Percentiles rank a stretch among this genome's conserved stretches.
Conservation (phyloP, 2,113 vertebrate species). For the human (Homo sapiens) region DNA sequence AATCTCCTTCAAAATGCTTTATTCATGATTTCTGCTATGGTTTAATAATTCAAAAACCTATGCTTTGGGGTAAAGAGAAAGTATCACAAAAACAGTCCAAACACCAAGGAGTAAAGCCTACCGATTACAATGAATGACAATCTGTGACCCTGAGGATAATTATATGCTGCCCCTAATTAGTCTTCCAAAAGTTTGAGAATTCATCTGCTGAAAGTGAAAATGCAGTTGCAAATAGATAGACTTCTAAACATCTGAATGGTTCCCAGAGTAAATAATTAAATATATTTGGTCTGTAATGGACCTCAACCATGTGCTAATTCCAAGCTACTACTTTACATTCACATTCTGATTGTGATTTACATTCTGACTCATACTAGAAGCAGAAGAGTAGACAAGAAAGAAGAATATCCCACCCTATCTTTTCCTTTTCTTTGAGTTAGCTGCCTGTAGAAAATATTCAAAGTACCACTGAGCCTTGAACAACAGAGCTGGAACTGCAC, state of each 20-base stretch:
- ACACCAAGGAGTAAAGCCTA: neutral
- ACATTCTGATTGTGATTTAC: constrained; percentile 14
- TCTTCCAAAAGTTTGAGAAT: constrained; percentile 24
- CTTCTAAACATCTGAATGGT: neutral
- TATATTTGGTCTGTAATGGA: neutral
- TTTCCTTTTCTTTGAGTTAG: neutral
- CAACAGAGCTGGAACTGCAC: neutral
- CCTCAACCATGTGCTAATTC: neutral
- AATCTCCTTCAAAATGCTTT: neutral
- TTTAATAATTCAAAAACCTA: constrained; percentile 4
- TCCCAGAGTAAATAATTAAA: constrained; percentile 18
- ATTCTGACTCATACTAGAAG: neutral
- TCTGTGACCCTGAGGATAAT: neutral
- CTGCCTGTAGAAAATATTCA: neutral
- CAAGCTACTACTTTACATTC: neutral
- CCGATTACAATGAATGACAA: neutral
- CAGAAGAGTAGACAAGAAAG: neutral
- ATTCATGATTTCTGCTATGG: constrained; percentile 35
- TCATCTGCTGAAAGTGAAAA: constrained; percentile 15
- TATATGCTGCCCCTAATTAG: neutral
- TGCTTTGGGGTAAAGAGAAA: neutral
- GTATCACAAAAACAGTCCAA: neutral
- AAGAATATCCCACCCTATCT: neutral
- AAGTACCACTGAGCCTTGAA: neutral
- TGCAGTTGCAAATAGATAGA: constrained; percentile 15